Base-by-base conservation (phyloP, 2,797 vertebrate genomes). In the Eptatretus atami region DNA sequence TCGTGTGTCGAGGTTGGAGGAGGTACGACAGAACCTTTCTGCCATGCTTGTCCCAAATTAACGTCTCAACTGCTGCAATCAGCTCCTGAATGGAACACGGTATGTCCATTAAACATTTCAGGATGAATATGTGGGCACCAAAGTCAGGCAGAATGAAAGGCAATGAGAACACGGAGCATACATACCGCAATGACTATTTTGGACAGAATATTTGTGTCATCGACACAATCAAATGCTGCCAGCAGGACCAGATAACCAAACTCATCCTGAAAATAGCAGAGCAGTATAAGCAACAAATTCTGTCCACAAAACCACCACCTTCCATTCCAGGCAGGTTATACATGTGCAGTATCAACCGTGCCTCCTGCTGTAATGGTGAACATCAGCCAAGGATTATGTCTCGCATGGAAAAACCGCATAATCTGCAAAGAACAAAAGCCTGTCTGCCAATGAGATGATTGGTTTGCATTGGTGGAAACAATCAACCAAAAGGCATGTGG, bases 161-260 rank as follows among this genome's bases (percentile, higher is more conserved):
- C 14, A 52, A 57, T 57, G 4, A 63, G 6, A 65, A 65, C 24
- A 9, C 6, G 53, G 8, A 15, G 81, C 87, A 79, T 72, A 81
- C 87, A 79, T 72, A 95, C 90, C 3, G 83, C 82, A 69, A 98
- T 71, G 67, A 94, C 78, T 24, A 83, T 74, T 71, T 92, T 88
- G 69, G 81, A 88, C 68, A 98, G 74, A 69, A 98, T 79, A 73
- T 87, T 93, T 6, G 90, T 98, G 72, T 98, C 90, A 65, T 98
- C 90, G n/a, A 95, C 81, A 63, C 82, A 87, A 76, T 98, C 88
- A 65, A 98, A 94, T 0, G 81, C 80, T 3, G 86, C 81, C 69
- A 90, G 69, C 63, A 94, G 79, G 53, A 84, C 83, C 69, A 98
- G 73, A 71, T 94, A 81, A 64, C 81, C 82, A 68, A 78, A 98